Percentiles rank a stretch among this genome's conserved stretches.
Conservation (phyloP, 2,888 invertebrate species). For the Pachycephus smyrnensis region DNA sequence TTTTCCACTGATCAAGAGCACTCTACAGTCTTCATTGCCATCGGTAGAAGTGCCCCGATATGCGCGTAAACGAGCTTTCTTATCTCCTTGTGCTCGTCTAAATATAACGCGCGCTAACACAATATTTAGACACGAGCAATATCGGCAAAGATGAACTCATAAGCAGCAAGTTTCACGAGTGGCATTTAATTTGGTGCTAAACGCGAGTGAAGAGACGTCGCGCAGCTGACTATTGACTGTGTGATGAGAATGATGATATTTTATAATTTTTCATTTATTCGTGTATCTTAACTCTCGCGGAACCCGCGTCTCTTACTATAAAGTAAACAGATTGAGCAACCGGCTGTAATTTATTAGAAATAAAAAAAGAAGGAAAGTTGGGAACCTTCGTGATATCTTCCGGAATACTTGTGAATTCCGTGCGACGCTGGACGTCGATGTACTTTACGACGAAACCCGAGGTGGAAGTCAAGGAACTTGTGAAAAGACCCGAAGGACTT, state of each 20-base stretch:
- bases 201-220: neutral
- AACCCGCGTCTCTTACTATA: neutral
- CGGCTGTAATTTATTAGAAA: neutral
- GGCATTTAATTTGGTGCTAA: neutral
- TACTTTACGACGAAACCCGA: neutral
- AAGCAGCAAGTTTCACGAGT: neutral
- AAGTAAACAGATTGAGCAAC: neutral
- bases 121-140: constrained; percentile 33
- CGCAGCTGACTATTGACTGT: neutral
- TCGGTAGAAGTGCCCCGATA: neutral
- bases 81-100: constrained; percentile 42
- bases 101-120: constrained; percentile 43
- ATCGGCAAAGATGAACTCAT: constrained; percentile 15
- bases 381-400: neutral
- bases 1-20: neutral
- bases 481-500: neutral
- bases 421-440: neutral
- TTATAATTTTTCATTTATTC: neutral
- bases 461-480: neutral
- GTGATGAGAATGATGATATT: neutral
- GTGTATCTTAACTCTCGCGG: neutral
- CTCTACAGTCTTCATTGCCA: neutral
- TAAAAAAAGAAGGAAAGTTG: neutral
- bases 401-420: neutral
- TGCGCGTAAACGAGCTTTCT: constrained; percentile 21